A percentile compares a stretch with the other conserved stretches of the same genome.
phyloP scores from a whole-genome alignment of 2,797 vertebrate genomes.

The Diceros bicornis region DNA sequence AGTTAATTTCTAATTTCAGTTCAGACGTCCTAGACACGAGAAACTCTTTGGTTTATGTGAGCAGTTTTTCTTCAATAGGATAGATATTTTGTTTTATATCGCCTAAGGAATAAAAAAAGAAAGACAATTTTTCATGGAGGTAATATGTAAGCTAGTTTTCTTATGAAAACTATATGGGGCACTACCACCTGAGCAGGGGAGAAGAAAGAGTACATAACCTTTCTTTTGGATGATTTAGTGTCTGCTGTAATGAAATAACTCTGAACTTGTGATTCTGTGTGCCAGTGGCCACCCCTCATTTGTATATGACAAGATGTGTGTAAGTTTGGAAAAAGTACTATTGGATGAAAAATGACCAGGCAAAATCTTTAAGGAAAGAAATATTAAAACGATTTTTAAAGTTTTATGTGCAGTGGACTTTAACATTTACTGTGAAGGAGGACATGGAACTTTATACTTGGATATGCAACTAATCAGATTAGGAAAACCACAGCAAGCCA shows the following conservation, averaged over 20 bases:
- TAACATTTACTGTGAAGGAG: slow-evolving; percentile 6
- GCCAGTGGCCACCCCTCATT: slow-evolving; percentile 53
- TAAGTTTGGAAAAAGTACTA: slow-evolving; percentile 16
- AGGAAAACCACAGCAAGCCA: neutral
- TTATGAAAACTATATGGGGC: slow-evolving; percentile 48
- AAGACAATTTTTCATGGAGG: slow-evolving; percentile 59
- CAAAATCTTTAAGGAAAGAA: neutral
- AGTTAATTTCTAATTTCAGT: slow-evolving; percentile 73
- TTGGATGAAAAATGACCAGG: slow-evolving; percentile 32
- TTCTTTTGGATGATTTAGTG: slow-evolving; percentile 76
- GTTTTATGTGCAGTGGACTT: neutral
- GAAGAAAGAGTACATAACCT: slow-evolving; percentile 40
- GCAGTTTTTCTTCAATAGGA: slow-evolving; percentile 18
- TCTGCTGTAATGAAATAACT: slow-evolving; percentile 46
- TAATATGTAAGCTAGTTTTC: slow-evolving; percentile 53
- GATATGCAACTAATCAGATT: neutral
- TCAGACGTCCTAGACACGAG: neutral
- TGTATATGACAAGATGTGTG: slow-evolving; percentile 39
- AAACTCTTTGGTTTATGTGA: slow-evolving; percentile 63
- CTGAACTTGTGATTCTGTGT: slow-evolving; percentile 71
- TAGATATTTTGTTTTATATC: slow-evolving; percentile 56
- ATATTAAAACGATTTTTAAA: slow-evolving; percentile 30
- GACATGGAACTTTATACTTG: neutral
- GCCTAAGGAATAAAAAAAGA: slow-evolving; percentile 1
- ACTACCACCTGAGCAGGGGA: slow-evolving; percentile 59